Percentiles rank a stretch among this genome's conserved stretches.
Evolutionary conservation across 2,888 invertebrate genomes (phyloP).

Genomic region (Melanostoma scalare): DNA sequence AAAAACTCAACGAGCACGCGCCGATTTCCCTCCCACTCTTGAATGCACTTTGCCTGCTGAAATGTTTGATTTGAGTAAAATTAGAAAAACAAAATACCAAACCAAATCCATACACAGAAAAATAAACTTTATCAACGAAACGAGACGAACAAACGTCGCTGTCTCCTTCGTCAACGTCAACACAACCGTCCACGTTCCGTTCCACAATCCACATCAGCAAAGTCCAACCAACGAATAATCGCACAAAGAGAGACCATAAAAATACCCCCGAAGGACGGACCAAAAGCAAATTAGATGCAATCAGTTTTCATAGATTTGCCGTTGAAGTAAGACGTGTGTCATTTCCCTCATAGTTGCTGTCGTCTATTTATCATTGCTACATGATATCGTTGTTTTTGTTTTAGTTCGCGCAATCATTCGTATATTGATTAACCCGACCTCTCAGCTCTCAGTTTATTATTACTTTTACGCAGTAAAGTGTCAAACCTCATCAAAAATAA

Average conservation of each 20-base stretch:
- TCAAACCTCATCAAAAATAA: background rate
- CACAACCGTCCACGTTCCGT: no score
- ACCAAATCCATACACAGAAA: background rate
- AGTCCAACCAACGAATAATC: constrained; percentile 11
- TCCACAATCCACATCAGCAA: background rate
- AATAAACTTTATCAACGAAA: background rate
- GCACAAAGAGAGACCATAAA: constrained; percentile 46
- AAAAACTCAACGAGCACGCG: constrained; percentile 32
- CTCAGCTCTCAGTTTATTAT: no score
- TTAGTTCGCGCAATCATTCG: constrained; percentile 18
- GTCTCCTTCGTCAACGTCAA: no score
- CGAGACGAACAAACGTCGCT: no score
- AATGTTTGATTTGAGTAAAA: background rate
- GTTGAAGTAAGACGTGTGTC: constrained; percentile 43
- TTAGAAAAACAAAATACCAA: background rate
- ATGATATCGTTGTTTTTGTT: constrained; percentile 20
- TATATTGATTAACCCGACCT: background rate
- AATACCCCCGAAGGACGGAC: constrained; percentile 60
- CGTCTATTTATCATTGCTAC: background rate
- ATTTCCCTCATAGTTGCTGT: background rate
- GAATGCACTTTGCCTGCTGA: background rate
- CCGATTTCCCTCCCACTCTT: constrained; percentile 1
- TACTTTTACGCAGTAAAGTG: background rate
- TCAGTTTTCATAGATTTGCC: constrained; percentile 66
- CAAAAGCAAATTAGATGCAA: constrained; percentile 59